Percentiles rank a stretch among this genome's conserved stretches.
These are phyloP conservation scores for Leptothorax acervorum DNA, from an alignment of 2,888 invertebrate species.

Conservation along the genomic window DNA sequence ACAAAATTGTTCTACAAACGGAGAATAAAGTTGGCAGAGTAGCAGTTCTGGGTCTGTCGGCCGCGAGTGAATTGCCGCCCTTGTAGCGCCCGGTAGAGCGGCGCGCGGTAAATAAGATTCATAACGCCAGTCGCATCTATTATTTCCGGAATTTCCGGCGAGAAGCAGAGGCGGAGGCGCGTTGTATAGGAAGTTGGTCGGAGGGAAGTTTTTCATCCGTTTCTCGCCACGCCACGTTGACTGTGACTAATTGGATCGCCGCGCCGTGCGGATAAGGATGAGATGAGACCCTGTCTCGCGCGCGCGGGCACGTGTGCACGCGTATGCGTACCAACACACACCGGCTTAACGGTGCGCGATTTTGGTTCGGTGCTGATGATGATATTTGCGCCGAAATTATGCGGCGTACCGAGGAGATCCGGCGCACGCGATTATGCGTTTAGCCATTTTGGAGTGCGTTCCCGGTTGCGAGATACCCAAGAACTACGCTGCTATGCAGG, in stretches of 20 bases:
- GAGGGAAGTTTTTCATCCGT: constrained; percentile 63
- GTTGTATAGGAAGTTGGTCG: constrained; percentile 61
- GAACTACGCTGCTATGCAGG: not conserved
- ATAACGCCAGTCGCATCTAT: constrained; percentile 62
- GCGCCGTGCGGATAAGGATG: constrained; percentile 41
- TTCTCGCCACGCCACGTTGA: constrained; percentile 66
- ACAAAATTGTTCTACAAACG: constrained; percentile 4
- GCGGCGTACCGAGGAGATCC: constrained; percentile 30
- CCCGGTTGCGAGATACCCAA: not conserved
- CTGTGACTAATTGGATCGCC: constrained; percentile 48
- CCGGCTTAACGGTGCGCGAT: constrained; percentile 25
- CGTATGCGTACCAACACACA: not conserved
- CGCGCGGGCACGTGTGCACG: constrained; percentile 5
- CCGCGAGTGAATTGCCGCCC: constrained; percentile 40
- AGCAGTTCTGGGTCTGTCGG: constrained; percentile 28
- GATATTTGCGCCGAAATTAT: constrained; percentile 49
- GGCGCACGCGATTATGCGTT: constrained; percentile 30
- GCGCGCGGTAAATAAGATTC: constrained; percentile 63
- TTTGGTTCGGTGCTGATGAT: constrained; percentile 40
- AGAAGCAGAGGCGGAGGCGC: constrained; percentile 34
- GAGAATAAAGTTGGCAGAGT: constrained; percentile 24
- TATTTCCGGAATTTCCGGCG: constrained; percentile 57
- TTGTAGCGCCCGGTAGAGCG: constrained; percentile 14
- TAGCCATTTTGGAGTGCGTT: constrained; percentile 11
- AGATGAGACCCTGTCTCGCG: constrained; percentile 5